These are phyloP conservation scores for Stichopus horrens DNA, from an alignment of 53 echinoderm and acorn worm genomes.

Conservation along the genomic window DNA sequence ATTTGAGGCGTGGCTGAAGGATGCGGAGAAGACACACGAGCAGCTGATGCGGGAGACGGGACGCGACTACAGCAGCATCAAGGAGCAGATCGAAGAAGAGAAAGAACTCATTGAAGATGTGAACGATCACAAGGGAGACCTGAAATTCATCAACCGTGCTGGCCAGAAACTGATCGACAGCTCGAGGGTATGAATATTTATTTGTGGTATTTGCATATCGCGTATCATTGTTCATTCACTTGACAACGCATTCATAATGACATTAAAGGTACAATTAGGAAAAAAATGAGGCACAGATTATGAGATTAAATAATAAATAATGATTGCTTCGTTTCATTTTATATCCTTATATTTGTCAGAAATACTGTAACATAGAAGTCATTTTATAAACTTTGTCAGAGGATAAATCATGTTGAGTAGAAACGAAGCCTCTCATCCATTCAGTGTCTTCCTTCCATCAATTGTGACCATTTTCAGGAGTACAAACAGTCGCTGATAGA, in stretches of 20 bases:
- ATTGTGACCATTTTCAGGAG: slow-evolving; percentile 50
- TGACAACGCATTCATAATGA: too few species aligned
- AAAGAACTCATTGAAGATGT: slow-evolving; percentile 93
- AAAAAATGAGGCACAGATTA: too few species aligned
- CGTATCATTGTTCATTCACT: neutral
- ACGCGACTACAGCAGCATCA: slow-evolving; percentile 60
- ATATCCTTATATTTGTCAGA: too few species aligned
- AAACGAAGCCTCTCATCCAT: too few species aligned
- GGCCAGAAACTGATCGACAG: slow-evolving; percentile 94
- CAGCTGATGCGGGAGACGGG: slow-evolving; percentile 67
- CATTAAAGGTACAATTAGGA: too few species aligned
- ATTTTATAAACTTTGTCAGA: too few species aligned
- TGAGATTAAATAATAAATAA: too few species aligned
- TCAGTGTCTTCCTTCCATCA: too few species aligned
- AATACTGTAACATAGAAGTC: too few species aligned
- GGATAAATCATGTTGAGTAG: too few species aligned
- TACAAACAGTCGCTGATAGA: slow-evolving; percentile 74
- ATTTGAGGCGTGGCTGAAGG: slow-evolving; percentile 88
- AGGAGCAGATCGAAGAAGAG: slow-evolving; percentile 83
- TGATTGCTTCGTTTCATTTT: too few species aligned
- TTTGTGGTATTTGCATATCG: neutral
- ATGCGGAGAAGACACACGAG: slow-evolving; percentile 75
- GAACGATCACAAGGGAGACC: slow-evolving; percentile 94
- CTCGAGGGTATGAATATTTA: slow-evolving; percentile 68
- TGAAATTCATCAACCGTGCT: slow-evolving; percentile 93